Conservation (phyloP, 1,140 invertebrate genomes). For the Ptiloglossa arizonensis region DNA sequence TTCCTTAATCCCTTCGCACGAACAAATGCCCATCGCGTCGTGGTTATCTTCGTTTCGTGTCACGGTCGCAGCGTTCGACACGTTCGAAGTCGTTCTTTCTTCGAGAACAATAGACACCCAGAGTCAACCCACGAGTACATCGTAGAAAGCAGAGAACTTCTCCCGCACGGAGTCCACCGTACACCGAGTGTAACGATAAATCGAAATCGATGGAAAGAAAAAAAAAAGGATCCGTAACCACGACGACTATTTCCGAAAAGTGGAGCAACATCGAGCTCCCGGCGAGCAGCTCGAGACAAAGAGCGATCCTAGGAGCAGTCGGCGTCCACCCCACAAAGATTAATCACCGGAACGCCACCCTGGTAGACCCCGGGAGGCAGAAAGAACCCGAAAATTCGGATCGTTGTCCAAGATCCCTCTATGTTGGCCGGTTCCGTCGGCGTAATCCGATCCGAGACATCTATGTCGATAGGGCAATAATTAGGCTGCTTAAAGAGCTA, state of each 20-base stretch:
- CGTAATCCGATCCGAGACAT: slow-evolving; percentile 76
- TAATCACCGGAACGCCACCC: slow-evolving; percentile 21
- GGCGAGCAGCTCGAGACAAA: slow-evolving; percentile 3
- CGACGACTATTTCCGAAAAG: neutral
- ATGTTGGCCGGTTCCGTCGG: slow-evolving; percentile 25
- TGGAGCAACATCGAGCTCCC: neutral
- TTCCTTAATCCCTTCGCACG: no score
- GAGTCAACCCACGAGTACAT: no score
- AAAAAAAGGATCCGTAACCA: neutral
- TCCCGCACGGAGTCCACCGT: neutral
- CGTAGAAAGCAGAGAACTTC: no score
- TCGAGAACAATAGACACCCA: no score
- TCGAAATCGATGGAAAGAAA: neutral
- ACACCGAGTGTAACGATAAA: neutral
- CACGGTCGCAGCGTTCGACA: no score
- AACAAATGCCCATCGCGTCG: no score
- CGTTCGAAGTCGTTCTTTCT: no score
- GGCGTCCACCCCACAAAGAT: slow-evolving; percentile 11
- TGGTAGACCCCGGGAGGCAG: neutral
- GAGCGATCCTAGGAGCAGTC: neutral
- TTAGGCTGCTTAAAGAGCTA: slow-evolving; percentile 72
- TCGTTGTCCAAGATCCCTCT: slow-evolving; percentile 9
- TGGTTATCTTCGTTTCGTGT: no score
- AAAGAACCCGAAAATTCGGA: slow-evolving; percentile 23
- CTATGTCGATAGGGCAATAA: slow-evolving; percentile 77